Percentiles rank a stretch among this genome's conserved stretches.
phyloP scores from a whole-genome alignment of 1,140 invertebrate species.

The Diabrotica virgifera region DNA sequence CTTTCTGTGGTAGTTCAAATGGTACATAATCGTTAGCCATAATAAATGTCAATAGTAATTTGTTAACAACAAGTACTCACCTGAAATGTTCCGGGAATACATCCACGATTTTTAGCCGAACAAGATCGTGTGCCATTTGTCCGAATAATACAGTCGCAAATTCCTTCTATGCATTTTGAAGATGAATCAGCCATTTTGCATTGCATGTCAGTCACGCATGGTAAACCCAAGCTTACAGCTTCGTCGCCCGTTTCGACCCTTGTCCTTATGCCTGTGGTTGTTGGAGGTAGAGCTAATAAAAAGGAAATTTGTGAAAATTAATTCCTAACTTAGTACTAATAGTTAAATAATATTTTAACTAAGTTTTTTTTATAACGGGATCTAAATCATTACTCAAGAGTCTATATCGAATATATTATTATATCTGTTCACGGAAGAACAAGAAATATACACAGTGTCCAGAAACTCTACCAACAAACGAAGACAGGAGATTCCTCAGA shows the following conservation, averaged over 20 bases:
- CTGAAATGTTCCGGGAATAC: slow-evolving; percentile 80
- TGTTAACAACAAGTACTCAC: slow-evolving; percentile 47
- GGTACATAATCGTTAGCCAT: neutral
- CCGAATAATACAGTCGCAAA: slow-evolving; percentile 72
- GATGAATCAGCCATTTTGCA: slow-evolving; percentile 75
- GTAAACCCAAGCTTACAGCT: slow-evolving; percentile 71
- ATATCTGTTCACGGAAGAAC: too few relatives aligned
- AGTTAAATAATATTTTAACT: too few relatives aligned
- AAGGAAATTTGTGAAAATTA: neutral
- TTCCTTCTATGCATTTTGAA: slow-evolving; percentile 71
- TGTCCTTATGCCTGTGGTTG: slow-evolving; percentile 37
- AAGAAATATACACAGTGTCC: too few relatives aligned
- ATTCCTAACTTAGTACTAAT: neutral
- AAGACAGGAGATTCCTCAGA: too few relatives aligned
- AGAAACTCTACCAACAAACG: too few relatives aligned
- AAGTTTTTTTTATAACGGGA: too few relatives aligned
- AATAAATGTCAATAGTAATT: neutral
- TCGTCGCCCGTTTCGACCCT: slow-evolving; percentile 54
- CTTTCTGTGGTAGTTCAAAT: too few relatives aligned
- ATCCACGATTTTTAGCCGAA: slow-evolving; percentile 69
- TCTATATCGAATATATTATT: too few relatives aligned
- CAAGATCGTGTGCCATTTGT: slow-evolving; percentile 58
- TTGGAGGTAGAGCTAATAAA: slow-evolving; percentile 30
- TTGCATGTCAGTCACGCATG: slow-evolving; percentile 71
- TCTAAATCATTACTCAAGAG: too few relatives aligned